Base-by-base conservation (phyloP, 2,888 invertebrate species). In the Pseudeuparius sepicola region DNA sequence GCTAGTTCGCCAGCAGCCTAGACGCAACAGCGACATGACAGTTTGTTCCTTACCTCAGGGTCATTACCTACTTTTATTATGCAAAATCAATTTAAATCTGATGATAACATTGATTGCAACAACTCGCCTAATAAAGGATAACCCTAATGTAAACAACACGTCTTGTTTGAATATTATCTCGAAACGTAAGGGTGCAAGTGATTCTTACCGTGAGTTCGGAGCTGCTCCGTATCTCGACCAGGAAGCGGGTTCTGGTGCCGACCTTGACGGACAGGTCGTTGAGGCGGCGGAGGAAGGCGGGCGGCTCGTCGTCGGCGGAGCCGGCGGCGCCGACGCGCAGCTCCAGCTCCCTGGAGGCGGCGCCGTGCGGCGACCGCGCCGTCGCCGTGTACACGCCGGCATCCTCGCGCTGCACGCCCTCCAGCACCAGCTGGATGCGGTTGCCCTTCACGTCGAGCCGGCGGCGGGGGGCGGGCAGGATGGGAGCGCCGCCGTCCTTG, bases 231-330 rank as follows among this genome's bases (percentile, higher is more conserved):
- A 88, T 81, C 64, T 89, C 88, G 29, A 87, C 84, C 29, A 89
- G 71, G 54, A 89, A 79, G 49, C 88, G 69, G 2, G 86, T 83
- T 52, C 88, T 70, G 25, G 87, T 85, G 54, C 90, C 90, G 54
- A 92, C 88, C 67, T 90, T 88, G 40, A 87, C 88, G 9, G 84
- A 78, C 34, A 89, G 74, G 63, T 92, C 88, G 54, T 79, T 81
- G 33, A 92, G 74, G 42, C 87, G 72, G 41, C 90, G 73, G 41
- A 88, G 67, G 65, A 93, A 90, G 45, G 77, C 70, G 14, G 93
- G 92, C 6, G 82, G 81, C 60, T 79, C 77, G 41, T 80, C 80
- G 31, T 77, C 76, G 13, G 42, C 44, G 12, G 50, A 44, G 13
- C 37, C 45, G 10, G 41, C 33, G 23, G 72, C 73, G 43, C 73